phyloP scores from a whole-genome alignment of 1,140 invertebrate genomes.

The Elysia chlorotica region DNA sequence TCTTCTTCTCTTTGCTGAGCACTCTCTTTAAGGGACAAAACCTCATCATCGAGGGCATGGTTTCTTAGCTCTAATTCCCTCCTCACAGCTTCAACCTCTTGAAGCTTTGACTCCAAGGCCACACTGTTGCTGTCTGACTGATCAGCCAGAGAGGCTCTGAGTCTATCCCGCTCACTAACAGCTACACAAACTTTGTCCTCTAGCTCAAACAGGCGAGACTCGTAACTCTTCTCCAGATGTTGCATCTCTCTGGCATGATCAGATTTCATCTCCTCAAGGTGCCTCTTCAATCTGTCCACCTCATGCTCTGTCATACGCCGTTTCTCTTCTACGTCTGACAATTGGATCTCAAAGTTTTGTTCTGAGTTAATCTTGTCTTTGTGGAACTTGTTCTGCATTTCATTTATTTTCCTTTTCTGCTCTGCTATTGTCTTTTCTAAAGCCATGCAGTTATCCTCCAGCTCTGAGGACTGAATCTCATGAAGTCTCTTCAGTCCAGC shows the following conservation, averaged over 20 bases:
- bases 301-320: conserved; percentile 33
- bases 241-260: conserved; percentile 30
- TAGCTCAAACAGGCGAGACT: conserved; percentile 32
- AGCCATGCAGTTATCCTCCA: conserved; percentile 27
- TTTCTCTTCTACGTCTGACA: conserved; percentile 35
- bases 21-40: background rate
- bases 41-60: conserved; percentile 9
- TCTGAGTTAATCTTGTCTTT: conserved; percentile 26
- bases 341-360: conserved; percentile 26
- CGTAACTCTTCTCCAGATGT: conserved; percentile 25
- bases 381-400: conserved; percentile 17
- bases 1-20: background rate
- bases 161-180: conserved; percentile 14
- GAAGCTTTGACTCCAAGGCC: conserved; percentile 20
- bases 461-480: conserved; percentile 27
- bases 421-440: conserved; percentile 18
- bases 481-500: conserved; percentile 19
- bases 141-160: conserved; percentile 13
- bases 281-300: conserved; percentile 29
- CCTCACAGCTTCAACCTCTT: conserved; percentile 18
- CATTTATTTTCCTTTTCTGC: conserved; percentile 20
- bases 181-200: conserved; percentile 29
- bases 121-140: too few relatives aligned
- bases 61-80: conserved; percentile 2
- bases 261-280: conserved; percentile 37